Evolutionary conservation across 2,888 invertebrate genomes (phyloP).

Genomic region (Eristalinus aeneus): DNA sequence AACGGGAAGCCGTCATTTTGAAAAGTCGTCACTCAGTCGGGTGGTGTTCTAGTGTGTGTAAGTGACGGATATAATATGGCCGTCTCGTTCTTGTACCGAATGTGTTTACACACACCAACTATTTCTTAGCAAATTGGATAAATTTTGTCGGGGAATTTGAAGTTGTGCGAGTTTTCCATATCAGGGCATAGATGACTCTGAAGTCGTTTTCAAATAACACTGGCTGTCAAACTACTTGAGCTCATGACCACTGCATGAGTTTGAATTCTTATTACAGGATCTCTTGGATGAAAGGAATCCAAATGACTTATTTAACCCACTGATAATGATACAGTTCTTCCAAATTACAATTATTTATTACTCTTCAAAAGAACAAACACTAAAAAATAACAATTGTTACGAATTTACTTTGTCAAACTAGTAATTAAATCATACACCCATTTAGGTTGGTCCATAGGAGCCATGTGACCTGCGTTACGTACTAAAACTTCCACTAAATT

Average conservation of each 20-base stretch:
- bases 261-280: too few species aligned
- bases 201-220: not conserved
- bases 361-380: not conserved
- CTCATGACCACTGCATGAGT: too few species aligned
- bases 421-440: slow-evolving; percentile 89
- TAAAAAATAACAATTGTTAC: not conserved
- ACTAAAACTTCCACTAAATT: slow-evolving; percentile 88
- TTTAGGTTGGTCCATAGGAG: slow-evolving; percentile 89
- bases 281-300: too few species aligned
- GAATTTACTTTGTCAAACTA: slow-evolving; percentile 81
- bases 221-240: too few species aligned
- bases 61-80: not conserved
- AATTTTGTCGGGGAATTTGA: slow-evolving; percentile 26
- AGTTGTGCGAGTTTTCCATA: not conserved
- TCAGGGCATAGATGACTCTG: slow-evolving; percentile 19
- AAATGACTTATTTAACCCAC: too few species aligned
- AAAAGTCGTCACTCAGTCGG: slow-evolving; percentile 63
- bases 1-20: slow-evolving; percentile 71
- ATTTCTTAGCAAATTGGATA: not conserved
- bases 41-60: slow-evolving; percentile 47
- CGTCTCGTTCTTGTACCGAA: slow-evolving; percentile 39
- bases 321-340: too few species aligned
- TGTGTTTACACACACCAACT: not conserved
- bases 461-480: slow-evolving; percentile 91
- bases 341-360: too few species aligned